Conservation (phyloP, 2,888 invertebrate species). For the Lasioglossum marginatum region DNA sequence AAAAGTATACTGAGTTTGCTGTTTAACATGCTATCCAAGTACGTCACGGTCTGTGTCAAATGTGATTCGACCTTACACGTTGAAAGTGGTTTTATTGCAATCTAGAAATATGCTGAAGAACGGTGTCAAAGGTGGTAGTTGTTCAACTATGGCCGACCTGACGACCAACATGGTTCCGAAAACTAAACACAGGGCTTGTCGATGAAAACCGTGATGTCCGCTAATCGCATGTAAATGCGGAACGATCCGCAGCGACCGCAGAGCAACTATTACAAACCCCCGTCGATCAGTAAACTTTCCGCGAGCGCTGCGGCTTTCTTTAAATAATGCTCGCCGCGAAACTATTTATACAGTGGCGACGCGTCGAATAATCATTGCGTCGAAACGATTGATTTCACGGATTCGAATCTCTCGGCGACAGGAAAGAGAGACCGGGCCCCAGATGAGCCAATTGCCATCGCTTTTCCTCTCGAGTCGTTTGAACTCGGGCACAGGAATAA, state of each 20-base stretch:
- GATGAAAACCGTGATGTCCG: slow-evolving; percentile 37
- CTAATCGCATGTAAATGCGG: slow-evolving; percentile 58
- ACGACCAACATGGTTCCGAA: slow-evolving; percentile 11
- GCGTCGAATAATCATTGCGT: background rate
- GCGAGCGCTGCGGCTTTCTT: background rate
- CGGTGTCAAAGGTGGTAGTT: background rate
- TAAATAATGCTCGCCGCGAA: slow-evolving; percentile 3
- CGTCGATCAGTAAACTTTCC: slow-evolving; percentile 58
- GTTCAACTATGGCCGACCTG: slow-evolving; percentile 8
- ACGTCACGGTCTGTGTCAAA: background rate
- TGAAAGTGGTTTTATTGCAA: background rate
- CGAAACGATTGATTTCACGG: slow-evolving; percentile 34
- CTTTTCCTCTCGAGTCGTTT: slow-evolving; percentile 17
- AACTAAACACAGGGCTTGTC: slow-evolving; percentile 10
- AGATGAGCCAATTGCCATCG: slow-evolving; percentile 32
- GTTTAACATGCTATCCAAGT: background rate
- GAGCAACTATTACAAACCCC: slow-evolving; percentile 35
- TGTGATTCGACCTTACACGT: background rate
- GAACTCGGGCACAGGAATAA: slow-evolving; percentile 30
- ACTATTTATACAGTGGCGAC: slow-evolving; percentile 19
- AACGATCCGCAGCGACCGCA: slow-evolving; percentile 35
- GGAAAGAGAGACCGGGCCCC: background rate
- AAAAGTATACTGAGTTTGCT: background rate
- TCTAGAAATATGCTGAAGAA: background rate
- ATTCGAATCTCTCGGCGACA: background rate